phyloP scores from a whole-genome alignment of 1,140 invertebrate genomes.

The Hirudo medicinalis region DNA sequence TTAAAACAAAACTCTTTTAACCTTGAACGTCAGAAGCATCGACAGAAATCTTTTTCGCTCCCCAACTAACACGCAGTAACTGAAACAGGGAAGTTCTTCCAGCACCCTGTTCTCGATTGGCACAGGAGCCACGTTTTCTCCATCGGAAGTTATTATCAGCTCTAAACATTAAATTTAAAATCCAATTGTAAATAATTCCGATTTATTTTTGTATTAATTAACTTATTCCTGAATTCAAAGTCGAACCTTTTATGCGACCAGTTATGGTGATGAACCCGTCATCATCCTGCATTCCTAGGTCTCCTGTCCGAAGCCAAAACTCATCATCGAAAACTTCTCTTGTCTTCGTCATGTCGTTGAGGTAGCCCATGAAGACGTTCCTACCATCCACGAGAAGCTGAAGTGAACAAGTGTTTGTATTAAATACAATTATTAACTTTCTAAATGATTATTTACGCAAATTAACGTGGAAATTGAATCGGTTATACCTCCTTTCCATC shows the following conservation, averaged over 20 bases:
- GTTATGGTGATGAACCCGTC: slow-evolving; percentile 64
- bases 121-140: slow-evolving; percentile 77
- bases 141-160: slow-evolving; percentile 76
- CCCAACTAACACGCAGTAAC: slow-evolving; percentile 70
- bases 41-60: slow-evolving; percentile 73
- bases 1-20: slow-evolving; percentile 30
- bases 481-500: background rate
- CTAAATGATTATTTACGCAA: slow-evolving; percentile 24
- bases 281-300: slow-evolving; percentile 63
- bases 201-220: background rate
- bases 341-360: slow-evolving; percentile 62
- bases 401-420: background rate
- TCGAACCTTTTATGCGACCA: slow-evolving; percentile 59
- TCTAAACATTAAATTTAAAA: slow-evolving; percentile 47
- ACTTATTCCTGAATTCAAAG: no score
- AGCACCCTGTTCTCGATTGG: slow-evolving; percentile 69
- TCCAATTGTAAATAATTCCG: no score
- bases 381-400: slow-evolving; percentile 59
- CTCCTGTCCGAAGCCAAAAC: slow-evolving; percentile 67
- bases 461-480: background rate
- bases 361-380: slow-evolving; percentile 76
- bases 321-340: slow-evolving; percentile 55
- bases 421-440: slow-evolving; percentile 51
- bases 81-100: slow-evolving; percentile 55
- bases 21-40: slow-evolving; percentile 68